These are phyloP conservation scores for Odontesthes bonariensis DNA, from an alignment of 2,113 vertebrate genomes.

Conservation along the genomic window DNA sequence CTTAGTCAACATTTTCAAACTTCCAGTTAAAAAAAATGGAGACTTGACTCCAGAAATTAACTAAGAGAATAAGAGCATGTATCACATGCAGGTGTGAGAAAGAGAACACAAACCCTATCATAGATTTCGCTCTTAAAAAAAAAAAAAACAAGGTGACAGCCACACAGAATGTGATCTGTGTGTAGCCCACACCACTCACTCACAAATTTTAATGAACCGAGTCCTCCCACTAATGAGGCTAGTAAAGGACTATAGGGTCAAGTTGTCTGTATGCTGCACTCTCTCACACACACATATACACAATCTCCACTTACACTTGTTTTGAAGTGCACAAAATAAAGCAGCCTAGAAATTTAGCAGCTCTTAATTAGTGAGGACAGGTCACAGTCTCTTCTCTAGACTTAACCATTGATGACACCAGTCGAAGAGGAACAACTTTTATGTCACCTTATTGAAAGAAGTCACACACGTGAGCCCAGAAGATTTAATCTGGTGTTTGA, in stretches of 20 bases:
- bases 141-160: conserved; percentile 31
- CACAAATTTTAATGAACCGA: conserved; percentile 76
- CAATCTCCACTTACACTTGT: conserved; percentile 25
- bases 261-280: conserved; percentile 25
- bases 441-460: conserved; percentile 27
- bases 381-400: conserved; percentile 54
- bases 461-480: conserved; percentile 12
- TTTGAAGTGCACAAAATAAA: conserved; percentile 33
- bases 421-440: conserved; percentile 20
- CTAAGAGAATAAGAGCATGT: neutral
- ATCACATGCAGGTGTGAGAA: conserved; percentile 13
- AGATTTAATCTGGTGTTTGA: conserved; percentile 12
- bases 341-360: conserved; percentile 33
- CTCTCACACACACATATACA: conserved; percentile 13
- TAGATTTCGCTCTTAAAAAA: neutral
- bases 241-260: conserved; percentile 67
- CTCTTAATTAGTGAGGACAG: conserved; percentile 65
- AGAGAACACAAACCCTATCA: conserved; percentile 1
- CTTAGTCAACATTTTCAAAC: neutral
- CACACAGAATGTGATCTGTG: conserved; percentile 59
- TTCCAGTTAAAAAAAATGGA: neutral
- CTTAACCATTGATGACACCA: conserved; percentile 43
- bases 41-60: neutral
- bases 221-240: conserved; percentile 76
- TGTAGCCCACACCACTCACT: conserved; percentile 38